Evolutionary conservation across 2,888 invertebrate species (phyloP).

Genomic region (Ectemnius lituratus): DNA sequence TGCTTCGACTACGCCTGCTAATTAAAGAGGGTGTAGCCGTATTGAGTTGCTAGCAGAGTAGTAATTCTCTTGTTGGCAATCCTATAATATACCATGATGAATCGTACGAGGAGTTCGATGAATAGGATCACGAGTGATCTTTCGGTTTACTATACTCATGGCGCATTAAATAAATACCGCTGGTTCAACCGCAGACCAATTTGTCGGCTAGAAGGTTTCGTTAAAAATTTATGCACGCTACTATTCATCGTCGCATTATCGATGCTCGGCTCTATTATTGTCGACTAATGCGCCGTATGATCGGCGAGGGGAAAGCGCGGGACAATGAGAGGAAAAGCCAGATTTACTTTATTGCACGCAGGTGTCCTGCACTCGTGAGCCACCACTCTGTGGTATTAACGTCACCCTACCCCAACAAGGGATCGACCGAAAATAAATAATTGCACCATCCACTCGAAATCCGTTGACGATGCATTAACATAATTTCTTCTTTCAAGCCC

Average conservation of each 20-base stretch:
- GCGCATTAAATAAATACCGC: neutral
- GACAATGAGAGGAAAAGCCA: constrained; percentile 60
- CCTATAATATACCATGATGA: constrained; percentile 1
- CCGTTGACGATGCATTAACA: constrained; percentile 22
- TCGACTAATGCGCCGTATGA: constrained; percentile 64
- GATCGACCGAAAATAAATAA: constrained; percentile 54
- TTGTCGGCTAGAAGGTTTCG: constrained; percentile 42
- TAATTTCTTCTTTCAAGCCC: constrained; percentile 28
- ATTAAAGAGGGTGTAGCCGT: constrained; percentile 1
- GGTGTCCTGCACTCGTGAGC: constrained; percentile 58
- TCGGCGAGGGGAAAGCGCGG: constrained; percentile 52
- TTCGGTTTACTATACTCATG: constrained; percentile 15
- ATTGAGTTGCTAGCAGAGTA: neutral
- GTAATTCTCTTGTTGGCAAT: neutral
- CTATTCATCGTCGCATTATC: constrained; percentile 52
- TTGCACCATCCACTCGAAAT: constrained; percentile 15
- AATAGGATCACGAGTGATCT: neutral
- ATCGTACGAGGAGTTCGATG: neutral
- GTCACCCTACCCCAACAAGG: constrained; percentile 28
- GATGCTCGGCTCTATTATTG: constrained; percentile 58
- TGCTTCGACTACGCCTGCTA: constrained; percentile 29
- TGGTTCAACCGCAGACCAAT: constrained; percentile 24
- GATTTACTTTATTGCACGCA: constrained; percentile 63
- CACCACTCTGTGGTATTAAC: constrained; percentile 48
- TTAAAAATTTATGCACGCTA: constrained; percentile 59